These are phyloP conservation scores for Drosophila sucinea DNA, from an alignment of 1,140 invertebrate species.

Conservation along the genomic window DNA sequence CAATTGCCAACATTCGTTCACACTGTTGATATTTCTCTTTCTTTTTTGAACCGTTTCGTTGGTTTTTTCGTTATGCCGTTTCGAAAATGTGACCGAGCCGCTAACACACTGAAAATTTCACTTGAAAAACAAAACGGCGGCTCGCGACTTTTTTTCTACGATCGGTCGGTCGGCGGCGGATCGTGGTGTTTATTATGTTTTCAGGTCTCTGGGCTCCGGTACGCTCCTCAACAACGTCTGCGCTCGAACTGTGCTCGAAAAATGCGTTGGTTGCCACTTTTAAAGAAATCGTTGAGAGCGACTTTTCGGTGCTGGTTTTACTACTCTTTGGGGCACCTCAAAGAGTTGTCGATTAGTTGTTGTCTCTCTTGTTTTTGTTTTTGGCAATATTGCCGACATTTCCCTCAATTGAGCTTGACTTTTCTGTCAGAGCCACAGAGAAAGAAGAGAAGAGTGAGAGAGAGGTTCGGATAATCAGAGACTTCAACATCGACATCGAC, in stretches of 20 bases:
- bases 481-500: slow-evolving; percentile 13
- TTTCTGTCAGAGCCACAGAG: slow-evolving; percentile 9
- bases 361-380: slow-evolving; percentile 39
- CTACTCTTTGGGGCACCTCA: slow-evolving; percentile 47
- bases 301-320: slow-evolving; percentile 30
- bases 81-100: slow-evolving; percentile 44
- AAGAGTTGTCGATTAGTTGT: slow-evolving; percentile 47
- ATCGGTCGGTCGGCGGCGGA: slow-evolving; percentile 15
- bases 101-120: slow-evolving; percentile 56
- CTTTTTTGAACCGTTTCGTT: slow-evolving; percentile 46
- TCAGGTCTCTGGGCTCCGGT: slow-evolving; percentile 12
- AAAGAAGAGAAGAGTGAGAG: slow-evolving; percentile 21
- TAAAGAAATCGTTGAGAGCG: slow-evolving; percentile 69
- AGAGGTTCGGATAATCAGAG: slow-evolving; percentile 26
- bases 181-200: neutral
- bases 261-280: slow-evolving; percentile 55
- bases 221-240: slow-evolving; percentile 67
- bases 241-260: slow-evolving; percentile 72
- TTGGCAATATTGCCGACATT: slow-evolving; percentile 49
- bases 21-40: slow-evolving; percentile 29
- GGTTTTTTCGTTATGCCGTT: slow-evolving; percentile 31
- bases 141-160: slow-evolving; percentile 75
- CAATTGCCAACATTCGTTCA: slow-evolving; percentile 56
- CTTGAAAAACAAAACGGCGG: slow-evolving; percentile 50
- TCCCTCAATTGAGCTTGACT: slow-evolving; percentile 34